Evolutionary conservation across 64 coral and sea anemone species (phyloP).

Genomic region (Montipora efflorescens): DNA sequence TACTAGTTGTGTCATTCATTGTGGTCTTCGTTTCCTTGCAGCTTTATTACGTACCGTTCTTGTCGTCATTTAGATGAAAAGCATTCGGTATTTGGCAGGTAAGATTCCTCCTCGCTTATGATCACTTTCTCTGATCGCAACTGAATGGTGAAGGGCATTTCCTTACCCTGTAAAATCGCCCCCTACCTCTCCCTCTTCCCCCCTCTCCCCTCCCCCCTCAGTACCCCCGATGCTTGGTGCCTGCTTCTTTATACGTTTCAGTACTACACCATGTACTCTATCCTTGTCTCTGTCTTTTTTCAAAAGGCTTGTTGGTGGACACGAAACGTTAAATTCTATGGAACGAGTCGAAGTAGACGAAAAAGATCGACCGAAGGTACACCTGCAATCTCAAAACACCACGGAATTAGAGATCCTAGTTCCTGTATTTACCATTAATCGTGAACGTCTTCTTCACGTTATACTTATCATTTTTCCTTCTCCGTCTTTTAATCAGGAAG

Average conservation of each 20-base stretch:
- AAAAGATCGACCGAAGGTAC: constrained; percentile 97
- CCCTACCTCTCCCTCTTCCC: no score
- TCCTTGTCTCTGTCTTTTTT: background rate
- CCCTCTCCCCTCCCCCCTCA: no score
- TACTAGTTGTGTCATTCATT: background rate
- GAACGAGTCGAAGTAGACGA: constrained; percentile 91
- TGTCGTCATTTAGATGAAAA: constrained; percentile 92
- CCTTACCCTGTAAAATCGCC: no score
- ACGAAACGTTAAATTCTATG: constrained; percentile 88
- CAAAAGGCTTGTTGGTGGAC: constrained; percentile 92
- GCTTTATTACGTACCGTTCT: constrained; percentile 87
- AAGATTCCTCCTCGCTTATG: background rate
- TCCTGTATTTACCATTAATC: background rate
- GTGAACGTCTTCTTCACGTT: background rate
- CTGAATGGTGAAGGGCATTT: no score
- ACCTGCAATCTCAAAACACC: background rate
- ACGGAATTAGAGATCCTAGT: background rate
- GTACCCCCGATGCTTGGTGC: no score
- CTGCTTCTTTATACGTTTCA: no score
- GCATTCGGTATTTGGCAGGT: constrained; percentile 89
- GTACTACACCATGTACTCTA: background rate
- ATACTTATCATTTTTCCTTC: background rate
- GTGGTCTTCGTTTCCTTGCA: constrained; percentile 39
- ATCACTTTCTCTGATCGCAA: background rate
- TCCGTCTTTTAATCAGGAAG: constrained; percentile 65